Base-by-base conservation (phyloP, 2,797 vertebrate genomes). In the Orientallactaga sibirica region DNA sequence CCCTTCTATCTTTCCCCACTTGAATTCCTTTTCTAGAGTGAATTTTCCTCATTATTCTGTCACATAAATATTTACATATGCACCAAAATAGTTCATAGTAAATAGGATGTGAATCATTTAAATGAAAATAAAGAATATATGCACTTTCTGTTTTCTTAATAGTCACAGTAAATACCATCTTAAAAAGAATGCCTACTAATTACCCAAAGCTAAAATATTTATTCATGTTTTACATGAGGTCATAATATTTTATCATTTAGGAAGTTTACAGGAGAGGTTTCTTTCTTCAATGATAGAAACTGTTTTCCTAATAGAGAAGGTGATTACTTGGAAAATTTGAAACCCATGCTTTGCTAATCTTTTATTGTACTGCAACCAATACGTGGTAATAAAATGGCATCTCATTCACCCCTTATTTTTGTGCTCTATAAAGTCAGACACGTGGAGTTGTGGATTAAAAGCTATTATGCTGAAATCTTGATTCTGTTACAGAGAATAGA, bases 191-290 rank as follows among this genome's bases (percentile, higher is more conserved):
- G 82, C 22, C 27, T 19, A 68, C 67, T 81, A 90, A 90, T 94
- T 95, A 91, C 27, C 20, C 24, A 86, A 93, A 94, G 75, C 29
- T 90, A 91, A 93, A 90, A 78, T 93, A 95, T 85, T 94, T 92
- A 91, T 55, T 71, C 25, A 25, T 79, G 55, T 94, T 95, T 96
- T 94, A 92, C 25, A 86, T 29, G 58, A 61, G n/a, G 27, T 91
- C 66, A 74, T 94, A 95, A 92, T 85, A 6, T 96, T 95, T 96
- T 87, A 87, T 90, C 61, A 33, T 91, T 94, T 87, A 91, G 87
- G 80, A 79, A 95, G 86, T 94, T 96, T 84, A 91, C 48, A 93
- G 73, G 83, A 79, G 37, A 25, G 68, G 77, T 95, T 95, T 91
- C 43, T 86, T 88, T 93, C 73, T 92, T 95, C 83, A 91, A 10